Base-by-base conservation (phyloP, 2,797 vertebrate species). In the Pygocentrus nattereri region DNA sequence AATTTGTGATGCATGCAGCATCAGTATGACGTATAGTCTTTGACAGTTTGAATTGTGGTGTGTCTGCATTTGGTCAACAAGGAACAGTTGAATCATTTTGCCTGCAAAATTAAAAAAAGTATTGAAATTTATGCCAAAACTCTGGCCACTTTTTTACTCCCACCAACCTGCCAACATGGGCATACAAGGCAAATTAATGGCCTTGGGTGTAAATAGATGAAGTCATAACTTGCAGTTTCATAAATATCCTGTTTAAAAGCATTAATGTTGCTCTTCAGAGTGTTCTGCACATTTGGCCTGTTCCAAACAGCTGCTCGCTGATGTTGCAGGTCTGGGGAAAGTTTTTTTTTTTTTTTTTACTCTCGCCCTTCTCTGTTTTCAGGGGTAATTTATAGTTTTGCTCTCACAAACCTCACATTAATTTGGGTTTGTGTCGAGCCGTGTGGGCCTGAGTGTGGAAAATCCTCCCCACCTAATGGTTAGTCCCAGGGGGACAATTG, bases 191-290 rank as follows among this genome's bases (percentile, higher is more conserved):
- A 83, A 80, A 90, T 90, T 87, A 91, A 91, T 88, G 75, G 85
- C 73, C 74, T 82, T 87, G 72, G 84, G 82, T 90, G 85, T 85
- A 90, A 91, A 92, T 91, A 87, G 86, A 90, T 90, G 85, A 89
- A 88, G 90, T 91, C 84, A 88, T 91, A 91, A 91, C 90, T 80
- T 79, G 70, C 84, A 27, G 82, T 90, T 91, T 92, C 90, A 90
- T 3, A 34, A 34, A 34, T 34, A 34, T 34, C 34, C 34, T 34
- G 6, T 38, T 38, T 38, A 44, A 44, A 38, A 11, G 41, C 41
- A 10, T 89, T 89, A 87, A 86, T 85, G n/a, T 41, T 3, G 34
- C 86, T 91, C 89, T 88, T 88, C 83, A 89, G 89, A 6, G 2
- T 59, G 19, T 59, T 11, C 25, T 25, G n/a, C 8, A 12, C n/a